These are phyloP conservation scores for Henricia sp. DNA, from an alignment of 53 echinoderm and acorn worm genomes.

Conservation along the genomic window DNA sequence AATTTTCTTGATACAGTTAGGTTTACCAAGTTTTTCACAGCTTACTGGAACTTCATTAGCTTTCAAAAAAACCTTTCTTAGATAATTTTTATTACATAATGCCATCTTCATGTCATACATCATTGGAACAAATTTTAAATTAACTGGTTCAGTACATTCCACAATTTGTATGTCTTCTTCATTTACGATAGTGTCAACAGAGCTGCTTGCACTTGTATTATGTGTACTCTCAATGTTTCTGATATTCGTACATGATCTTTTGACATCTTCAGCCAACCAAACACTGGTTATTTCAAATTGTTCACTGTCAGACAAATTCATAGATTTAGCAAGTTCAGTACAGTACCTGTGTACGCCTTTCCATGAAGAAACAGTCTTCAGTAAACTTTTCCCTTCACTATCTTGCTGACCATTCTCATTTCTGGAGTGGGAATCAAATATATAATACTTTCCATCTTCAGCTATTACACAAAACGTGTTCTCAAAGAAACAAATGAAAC, in stretches of 20 bases:
- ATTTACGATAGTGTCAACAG: not conserved
- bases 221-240: not conserved
- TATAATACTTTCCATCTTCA: too few relatives aligned
- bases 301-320: too few relatives aligned
- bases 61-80: not conserved
- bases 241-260: not conserved
- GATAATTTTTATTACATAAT: not conserved
- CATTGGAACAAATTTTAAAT: not conserved
- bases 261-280: not conserved
- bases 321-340: too few relatives aligned
- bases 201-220: not conserved
- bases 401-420: not conserved
- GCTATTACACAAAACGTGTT: slow-evolving; percentile 9
- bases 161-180: not conserved
- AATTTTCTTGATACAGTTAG: not conserved
- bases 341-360: not conserved
- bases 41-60: too few relatives aligned
- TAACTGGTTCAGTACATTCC: not conserved
- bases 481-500: not conserved
- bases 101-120: not conserved
- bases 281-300: not conserved
- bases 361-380: not conserved
- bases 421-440: too few relatives aligned
- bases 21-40: not conserved
- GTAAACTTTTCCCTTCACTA: not conserved